Evolutionary conservation across 2,888 invertebrate genomes (phyloP), one percentile per base, ranked within the genome.

Genomic region (Gerris lacustris): DNA sequence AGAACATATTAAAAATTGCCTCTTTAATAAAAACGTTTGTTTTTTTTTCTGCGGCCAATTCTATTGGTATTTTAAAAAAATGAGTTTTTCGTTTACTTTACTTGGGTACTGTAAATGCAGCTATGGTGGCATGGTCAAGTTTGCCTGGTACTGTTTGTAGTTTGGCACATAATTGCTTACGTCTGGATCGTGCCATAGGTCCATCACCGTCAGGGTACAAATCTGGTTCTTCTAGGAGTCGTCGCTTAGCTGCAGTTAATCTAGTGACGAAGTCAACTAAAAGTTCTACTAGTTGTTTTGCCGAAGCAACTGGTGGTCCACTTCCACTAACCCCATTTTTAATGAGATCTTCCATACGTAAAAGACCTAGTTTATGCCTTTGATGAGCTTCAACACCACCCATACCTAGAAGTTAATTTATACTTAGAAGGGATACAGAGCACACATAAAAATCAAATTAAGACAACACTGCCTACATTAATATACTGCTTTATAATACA

Each of bases 61-160:
- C 31, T 31, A 4, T 31, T 31, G 4, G 1, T 1, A 31, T 31
- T 2, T 2, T 31, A 31, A 31, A 31, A 31, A 31, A 31, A 31
- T 31, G 31, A 31, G 31, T 31, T 31, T 31, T 31, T 2, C 31
- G 31, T 31, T 31, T 31, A 31, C 31, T 31, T 55, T 55, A 55
- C 45, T 72, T 69, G n/a, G 89, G 89, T 62, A 92, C 89, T 74
- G 88, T 87, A 78, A 88, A 92, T 2, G 92, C 92, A 68, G 91
- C 88, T 31, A 92, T 88, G 6, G 90, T 89, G 43, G 94, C 94
- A 80, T 94, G 94, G 80, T 94, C 94, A 75, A 94, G 81, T 80
- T 94, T 94, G 2, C 94, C 94, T 0, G 94, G 92, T 76, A 94
- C 86, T 80, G 87, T 86, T 31, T 86, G 84, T 76, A 90, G 86